Base-by-base conservation (phyloP, 2,888 invertebrate genomes). In the Hydroisotoma schaefferi region DNA sequence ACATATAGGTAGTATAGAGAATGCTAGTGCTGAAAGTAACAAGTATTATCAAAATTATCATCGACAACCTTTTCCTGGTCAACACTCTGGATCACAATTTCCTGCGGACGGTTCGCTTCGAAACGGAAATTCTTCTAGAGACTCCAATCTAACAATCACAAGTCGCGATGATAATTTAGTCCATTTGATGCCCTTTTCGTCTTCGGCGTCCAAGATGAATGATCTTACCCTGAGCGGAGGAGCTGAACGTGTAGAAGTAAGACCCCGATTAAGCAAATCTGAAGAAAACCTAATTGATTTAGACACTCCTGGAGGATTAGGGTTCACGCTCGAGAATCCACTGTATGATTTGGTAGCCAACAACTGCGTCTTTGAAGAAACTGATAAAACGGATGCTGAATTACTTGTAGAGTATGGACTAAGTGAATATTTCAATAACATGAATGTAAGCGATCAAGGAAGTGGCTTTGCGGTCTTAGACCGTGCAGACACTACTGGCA, bases 211-310 rank as follows among this genome's bases (percentile, higher is more conserved):
- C 18, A 65, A 61, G 51, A 61, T 72, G 54, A 60, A 58, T 23
- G 63, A 61, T 15, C 38, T 61, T 12, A 33, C 8, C n/a, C 18
- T 15, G 23, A 53, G 37, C n/a, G 53, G 33, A 44, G 43, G 23
- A 20, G 29, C 6, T 10, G 55, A 62, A 22, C 59, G 61, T 26
- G 37, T 62, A 25, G 55, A 60, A 47, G 26, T 66, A 33, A 62
- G 61, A 51, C 70, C 72, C 22, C 60, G 70, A 51, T 56, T 70
- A 33, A 69, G 69, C 60, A 70, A 67, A 61, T 69, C 69, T 37
- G 72, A 72, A 61, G 72, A 72, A 57, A 72, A 72, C 65, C 62
- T 72, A 23, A 72, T 72, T 33, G 72, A 72, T 59, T 63, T 72
- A 29, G 72, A 72, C 55, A 68, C 68, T 47, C 72, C 72, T 20